Conservation (phyloP, 2,888 invertebrate species). For the Pteria penguin region DNA sequence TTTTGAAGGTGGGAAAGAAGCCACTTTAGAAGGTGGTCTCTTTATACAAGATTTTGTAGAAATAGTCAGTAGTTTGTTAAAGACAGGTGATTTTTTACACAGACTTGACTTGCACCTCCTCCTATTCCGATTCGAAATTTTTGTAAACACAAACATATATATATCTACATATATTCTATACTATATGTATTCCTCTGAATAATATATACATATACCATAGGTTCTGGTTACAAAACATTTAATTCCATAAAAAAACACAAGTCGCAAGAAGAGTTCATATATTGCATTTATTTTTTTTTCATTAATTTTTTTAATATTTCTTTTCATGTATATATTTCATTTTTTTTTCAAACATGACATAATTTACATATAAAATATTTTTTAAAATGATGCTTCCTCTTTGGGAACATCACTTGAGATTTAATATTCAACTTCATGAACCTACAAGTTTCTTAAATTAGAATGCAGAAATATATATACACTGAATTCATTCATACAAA, state of each 20-base stretch:
- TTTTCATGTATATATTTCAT: constrained; percentile 14
- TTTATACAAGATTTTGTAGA: no score
- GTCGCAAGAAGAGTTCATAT: constrained; percentile 4
- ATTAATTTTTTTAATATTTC: constrained; percentile 5
- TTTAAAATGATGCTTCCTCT: constrained; percentile 26
- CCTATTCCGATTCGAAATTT: no score
- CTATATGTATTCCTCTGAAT: no score
- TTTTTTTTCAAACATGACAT: constrained; percentile 25
- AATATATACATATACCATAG: no score
- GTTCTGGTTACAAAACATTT: neutral
- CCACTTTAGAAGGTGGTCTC: no score
- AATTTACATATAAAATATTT: constrained; percentile 30
- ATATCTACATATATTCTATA: no score
- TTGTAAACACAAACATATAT: no score
- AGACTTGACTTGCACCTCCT: no score
- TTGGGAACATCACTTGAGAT: constrained; percentile 1
- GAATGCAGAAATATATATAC: constrained; percentile 6
- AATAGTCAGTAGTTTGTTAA: no score
- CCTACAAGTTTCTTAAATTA: neutral
- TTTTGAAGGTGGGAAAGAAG: no score
- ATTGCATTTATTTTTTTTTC: constrained; percentile 22
- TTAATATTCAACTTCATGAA: neutral
- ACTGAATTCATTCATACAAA: no score
- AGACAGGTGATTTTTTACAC: no score
- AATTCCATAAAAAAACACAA: neutral